Evolutionary conservation across 2,888 invertebrate genomes (phyloP), one percentile per base, ranked within the genome.

Genomic region (Periphyllus acericola): DNA sequence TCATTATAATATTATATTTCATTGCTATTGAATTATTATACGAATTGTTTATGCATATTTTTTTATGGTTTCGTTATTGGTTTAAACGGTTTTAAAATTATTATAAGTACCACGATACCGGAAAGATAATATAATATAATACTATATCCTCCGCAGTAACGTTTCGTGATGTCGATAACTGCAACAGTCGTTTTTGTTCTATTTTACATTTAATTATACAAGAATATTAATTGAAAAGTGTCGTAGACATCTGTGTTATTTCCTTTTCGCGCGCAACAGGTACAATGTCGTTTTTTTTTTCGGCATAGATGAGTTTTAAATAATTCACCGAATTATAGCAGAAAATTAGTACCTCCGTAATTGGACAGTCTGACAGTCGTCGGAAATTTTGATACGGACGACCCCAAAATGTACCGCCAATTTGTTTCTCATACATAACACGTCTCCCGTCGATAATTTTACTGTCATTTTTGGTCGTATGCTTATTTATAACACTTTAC

Each of bases 361-460:
- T 68, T n/a, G 25, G 68, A 68, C 68, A 11, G 29, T 68, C 11
- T 68, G 68, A 68, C 68, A 11, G 68, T n/a, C 68, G 17, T 66
- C n/a, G n/a, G n/a, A 66, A 9, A 66, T 25, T 68, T 68, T 11
- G 25, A 11, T 29, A 25, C 29, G 11, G n/a, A 68, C 68, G n/a
- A 68, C 60, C 6, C 68, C n/a, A 25, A 60, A 68, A 8, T 11
- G 68, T 68, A 68, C 68, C 25, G 29, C 68, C 29, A 40, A 36
- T 75, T 75, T 66, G 66, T 80, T 34, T 80, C 36, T 66, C 36
- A 60, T 60, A 52, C 32, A 19, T 1, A 25, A 6, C 21, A 25
- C 29, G 68, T 68, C 68, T 80, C 36, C 19, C 25, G 46, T 46
- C 25, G n/a, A 60, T 80, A 36, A 80, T 80, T 79, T 80, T 80